Conservation (phyloP, 1,140 invertebrate species). For the Drosophila insularis region DNA sequence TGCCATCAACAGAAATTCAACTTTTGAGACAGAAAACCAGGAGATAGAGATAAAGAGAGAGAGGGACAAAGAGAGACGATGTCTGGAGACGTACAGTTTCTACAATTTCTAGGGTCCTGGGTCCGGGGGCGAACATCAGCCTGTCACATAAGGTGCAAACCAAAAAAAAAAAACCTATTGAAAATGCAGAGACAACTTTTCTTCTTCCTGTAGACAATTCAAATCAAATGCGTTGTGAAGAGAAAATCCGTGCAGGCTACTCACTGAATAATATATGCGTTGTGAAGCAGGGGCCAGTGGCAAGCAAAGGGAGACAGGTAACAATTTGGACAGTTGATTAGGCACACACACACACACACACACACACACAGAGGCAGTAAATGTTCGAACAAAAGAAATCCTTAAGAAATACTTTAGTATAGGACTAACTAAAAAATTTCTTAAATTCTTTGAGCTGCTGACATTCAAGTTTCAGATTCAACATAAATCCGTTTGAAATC, state of each 20-base stretch:
- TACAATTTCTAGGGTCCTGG: not conserved
- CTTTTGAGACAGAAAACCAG: conserved; percentile 28
- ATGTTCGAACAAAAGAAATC: conserved; percentile 13
- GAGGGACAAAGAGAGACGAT: not conserved
- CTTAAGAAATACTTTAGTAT: not conserved
- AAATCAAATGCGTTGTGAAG: conserved; percentile 50
- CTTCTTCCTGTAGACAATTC: conserved; percentile 45
- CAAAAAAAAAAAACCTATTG: conserved; percentile 27
- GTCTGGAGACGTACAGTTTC: not conserved
- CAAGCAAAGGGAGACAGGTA: conserved; percentile 4
- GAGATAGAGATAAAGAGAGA: not conserved
- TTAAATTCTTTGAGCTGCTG: not conserved
- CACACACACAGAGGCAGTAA: not conserved
- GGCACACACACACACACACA: conserved; percentile 20
- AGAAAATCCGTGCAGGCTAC: conserved; percentile 27
- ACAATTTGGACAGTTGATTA: conserved; percentile 69
- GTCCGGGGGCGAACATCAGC: conserved; percentile 15
- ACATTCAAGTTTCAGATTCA: too few species aligned
- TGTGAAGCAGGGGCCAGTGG: not conserved
- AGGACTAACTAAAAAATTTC: not conserved
- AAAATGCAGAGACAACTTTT: conserved; percentile 40
- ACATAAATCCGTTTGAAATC: too few species aligned
- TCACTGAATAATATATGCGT: conserved; percentile 57
- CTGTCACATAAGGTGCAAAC: conserved; percentile 70
- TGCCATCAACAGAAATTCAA: conserved; percentile 54